Percentiles rank a stretch among this genome's conserved stretches.
phyloP scores from a whole-genome alignment of 2,113 vertebrate genomes.

The Ailuropoda melanoleuca region DNA sequence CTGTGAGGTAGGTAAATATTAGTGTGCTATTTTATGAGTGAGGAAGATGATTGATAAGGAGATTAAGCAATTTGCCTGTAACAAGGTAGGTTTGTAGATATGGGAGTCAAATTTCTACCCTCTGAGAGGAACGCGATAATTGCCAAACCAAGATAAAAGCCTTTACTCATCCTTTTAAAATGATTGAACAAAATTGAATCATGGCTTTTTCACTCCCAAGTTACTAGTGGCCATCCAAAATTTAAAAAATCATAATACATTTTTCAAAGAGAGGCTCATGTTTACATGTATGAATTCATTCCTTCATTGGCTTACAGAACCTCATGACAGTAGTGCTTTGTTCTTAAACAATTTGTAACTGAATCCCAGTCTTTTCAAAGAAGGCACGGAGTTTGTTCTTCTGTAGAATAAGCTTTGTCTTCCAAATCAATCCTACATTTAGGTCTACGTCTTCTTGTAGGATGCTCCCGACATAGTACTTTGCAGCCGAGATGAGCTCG shows the following conservation, averaged over 20 bases:
- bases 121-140: slow-evolving; percentile 18
- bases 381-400: background rate
- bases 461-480: background rate
- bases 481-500: background rate
- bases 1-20: slow-evolving; percentile 53
- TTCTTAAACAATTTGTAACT: background rate
- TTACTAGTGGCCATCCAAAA: slow-evolving; percentile 39
- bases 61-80: slow-evolving; percentile 55
- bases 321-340: background rate
- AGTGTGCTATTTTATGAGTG: slow-evolving; percentile 42
- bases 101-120: background rate
- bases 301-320: background rate
- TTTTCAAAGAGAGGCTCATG: background rate
- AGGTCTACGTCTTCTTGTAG: background rate
- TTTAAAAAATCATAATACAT: background rate
- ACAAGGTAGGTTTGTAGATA: slow-evolving; percentile 41
- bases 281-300: background rate
- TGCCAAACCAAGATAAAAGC: slow-evolving; percentile 46
- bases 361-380: background rate
- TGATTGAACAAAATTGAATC: slow-evolving; percentile 1
- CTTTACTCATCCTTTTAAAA: slow-evolving; percentile 39
- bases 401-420: background rate
- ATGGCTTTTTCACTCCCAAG: background rate
- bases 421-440: background rate
- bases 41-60: slow-evolving; percentile 49